A percentile compares a stretch with the other conserved stretches of the same genome.
phyloP scores from a whole-genome alignment of 2,113 vertebrate species.

The Zeus faber region DNA sequence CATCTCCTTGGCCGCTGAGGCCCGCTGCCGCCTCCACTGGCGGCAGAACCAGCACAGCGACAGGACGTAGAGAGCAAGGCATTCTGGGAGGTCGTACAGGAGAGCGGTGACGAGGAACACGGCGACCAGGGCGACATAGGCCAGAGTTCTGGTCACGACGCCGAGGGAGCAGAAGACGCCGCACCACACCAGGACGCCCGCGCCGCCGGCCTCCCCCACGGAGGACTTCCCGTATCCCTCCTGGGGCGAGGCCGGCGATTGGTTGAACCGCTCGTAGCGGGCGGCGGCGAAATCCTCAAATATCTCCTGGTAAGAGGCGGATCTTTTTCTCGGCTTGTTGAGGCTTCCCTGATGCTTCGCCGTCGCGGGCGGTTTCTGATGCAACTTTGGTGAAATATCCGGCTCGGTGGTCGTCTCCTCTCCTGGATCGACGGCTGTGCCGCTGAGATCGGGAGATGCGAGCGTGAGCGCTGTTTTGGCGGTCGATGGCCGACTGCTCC shows the following conservation, averaged over 20 bases:
- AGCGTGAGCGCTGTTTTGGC: background rate
- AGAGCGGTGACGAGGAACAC: constrained; percentile 81
- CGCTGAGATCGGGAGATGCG: background rate
- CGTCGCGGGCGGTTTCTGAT: background rate
- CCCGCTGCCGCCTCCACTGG: constrained; percentile 65
- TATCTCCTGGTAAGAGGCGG: constrained; percentile 13
- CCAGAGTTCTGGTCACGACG: constrained; percentile 72
- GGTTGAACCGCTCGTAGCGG: constrained; percentile 20
- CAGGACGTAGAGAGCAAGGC: constrained; percentile 83
- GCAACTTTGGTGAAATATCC: background rate
- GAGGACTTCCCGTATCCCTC: constrained; percentile 3
- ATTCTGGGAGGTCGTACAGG: constrained; percentile 83
- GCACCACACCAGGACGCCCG: constrained; percentile 45
- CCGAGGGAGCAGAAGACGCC: constrained; percentile 63
- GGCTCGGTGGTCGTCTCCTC: background rate
- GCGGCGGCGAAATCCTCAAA: constrained; percentile 12
- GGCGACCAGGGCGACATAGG: constrained; percentile 77
- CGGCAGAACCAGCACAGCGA: constrained; percentile 84
- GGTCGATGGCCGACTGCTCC: background rate
- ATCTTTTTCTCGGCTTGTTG: constrained; percentile 22
- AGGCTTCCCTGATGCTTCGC: constrained; percentile 11
- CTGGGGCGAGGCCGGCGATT: constrained; percentile 6
- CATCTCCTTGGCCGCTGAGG: constrained; percentile 64
- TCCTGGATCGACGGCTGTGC: no score
- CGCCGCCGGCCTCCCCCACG: constrained; percentile 40